Percentiles rank a stretch among this genome's conserved stretches.
Conservation (phyloP, 2,797 vertebrate species). For the Galagoides demidoff region DNA sequence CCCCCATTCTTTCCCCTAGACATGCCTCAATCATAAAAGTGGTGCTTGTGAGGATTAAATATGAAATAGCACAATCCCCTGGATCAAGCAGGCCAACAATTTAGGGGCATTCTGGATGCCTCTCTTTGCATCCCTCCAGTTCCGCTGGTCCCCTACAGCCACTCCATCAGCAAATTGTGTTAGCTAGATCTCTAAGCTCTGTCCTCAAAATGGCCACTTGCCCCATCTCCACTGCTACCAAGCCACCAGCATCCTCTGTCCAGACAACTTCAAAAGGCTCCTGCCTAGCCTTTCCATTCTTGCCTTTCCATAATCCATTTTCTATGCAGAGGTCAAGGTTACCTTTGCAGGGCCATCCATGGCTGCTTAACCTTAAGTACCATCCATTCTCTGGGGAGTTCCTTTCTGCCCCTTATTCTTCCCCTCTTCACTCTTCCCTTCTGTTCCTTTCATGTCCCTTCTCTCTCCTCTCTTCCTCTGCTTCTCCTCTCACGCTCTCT, state of each 20-base stretch:
- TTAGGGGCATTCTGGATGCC: rapidly evolving
- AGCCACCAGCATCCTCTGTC: not conserved
- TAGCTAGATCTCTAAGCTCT: not conserved
- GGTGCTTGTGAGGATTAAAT: not conserved
- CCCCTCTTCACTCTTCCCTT: not conserved
- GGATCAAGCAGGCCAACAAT: not conserved
- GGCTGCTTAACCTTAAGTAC: not conserved
- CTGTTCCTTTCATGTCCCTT: rapidly evolving
- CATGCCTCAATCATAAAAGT: not conserved
- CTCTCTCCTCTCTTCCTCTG: no score
- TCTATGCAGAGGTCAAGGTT: not conserved
- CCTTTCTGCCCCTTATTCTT: rapidly evolving
- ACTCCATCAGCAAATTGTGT: not conserved
- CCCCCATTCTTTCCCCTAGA: not conserved
- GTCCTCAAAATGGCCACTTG: not conserved
- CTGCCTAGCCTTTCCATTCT: rapidly evolving
- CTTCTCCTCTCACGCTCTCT: not conserved
- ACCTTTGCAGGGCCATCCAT: not conserved
- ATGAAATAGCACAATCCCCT: not conserved
- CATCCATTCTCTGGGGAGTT: not conserved
- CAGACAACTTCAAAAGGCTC: not conserved
- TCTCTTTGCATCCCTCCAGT: not conserved
- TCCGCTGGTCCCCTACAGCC: not conserved
- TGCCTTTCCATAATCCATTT: not conserved
- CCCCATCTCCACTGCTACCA: not conserved